These are phyloP conservation scores for Amphiura filiformis DNA, from an alignment of 35 echinoderm and acorn worm genomes.

Conservation along the genomic window DNA sequence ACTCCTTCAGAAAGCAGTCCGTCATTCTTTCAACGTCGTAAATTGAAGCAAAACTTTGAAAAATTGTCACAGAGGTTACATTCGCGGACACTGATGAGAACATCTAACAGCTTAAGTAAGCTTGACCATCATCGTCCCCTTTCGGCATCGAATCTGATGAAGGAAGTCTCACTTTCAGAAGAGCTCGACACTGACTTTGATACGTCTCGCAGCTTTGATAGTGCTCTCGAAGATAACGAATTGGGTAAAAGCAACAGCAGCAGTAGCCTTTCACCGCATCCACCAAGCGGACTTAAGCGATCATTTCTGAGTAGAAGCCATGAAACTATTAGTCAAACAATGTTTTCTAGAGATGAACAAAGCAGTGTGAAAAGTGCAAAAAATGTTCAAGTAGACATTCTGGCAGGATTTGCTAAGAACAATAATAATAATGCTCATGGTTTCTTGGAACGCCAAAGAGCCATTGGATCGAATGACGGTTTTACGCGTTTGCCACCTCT, in stretches of 20 bases:
- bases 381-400: neutral
- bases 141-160: neutral
- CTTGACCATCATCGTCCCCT: neutral
- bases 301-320: neutral
- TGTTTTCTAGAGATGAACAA: neutral
- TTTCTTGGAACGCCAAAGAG: neutral
- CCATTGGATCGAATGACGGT: neutral
- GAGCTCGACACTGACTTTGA: neutral
- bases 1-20: neutral
- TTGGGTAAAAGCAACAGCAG: neutral
- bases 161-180: neutral
- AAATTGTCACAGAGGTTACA: conserved; percentile 1
- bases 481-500: neutral
- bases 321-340: neutral
- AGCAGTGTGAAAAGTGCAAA: neutral
- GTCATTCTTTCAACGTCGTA: neutral
- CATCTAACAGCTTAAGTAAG: neutral
- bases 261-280: neutral
- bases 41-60: neutral
- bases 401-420: neutral
- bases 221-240: neutral
- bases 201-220: neutral
- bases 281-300: neutral
- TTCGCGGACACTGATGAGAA: neutral
- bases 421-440: neutral